Evolutionary conservation across 2,888 invertebrate species (phyloP).

Genomic region (Synergus itoensis): DNA sequence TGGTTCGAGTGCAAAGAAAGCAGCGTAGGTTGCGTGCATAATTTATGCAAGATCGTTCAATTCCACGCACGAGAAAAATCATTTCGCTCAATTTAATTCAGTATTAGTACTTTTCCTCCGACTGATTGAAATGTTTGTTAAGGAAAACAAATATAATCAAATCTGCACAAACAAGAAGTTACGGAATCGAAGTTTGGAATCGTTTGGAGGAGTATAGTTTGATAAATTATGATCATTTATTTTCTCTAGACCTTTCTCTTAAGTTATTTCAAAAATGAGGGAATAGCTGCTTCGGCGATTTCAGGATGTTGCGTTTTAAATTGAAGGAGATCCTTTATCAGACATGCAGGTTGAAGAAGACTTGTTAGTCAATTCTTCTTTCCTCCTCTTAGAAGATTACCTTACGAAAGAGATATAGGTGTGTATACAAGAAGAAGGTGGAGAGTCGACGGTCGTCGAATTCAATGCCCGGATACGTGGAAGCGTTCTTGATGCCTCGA

Average conservation of each 20-base stretch:
- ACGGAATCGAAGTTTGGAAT: no score
- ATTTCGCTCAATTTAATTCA: slow-evolving; percentile 2
- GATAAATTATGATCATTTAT: neutral
- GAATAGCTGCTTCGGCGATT: neutral
- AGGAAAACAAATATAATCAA: neutral
- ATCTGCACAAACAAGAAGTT: no score
- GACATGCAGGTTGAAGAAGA: neutral
- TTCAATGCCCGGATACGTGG: slow-evolving; percentile 74
- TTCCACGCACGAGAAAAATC: neutral
- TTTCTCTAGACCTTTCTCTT: neutral
- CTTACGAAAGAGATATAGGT: slow-evolving; percentile 17
- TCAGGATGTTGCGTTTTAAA: slow-evolving; percentile 6
- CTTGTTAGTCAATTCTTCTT: neutral
- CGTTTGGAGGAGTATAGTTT: neutral
- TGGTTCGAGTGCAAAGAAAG: neutral
- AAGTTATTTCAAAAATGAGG: neutral
- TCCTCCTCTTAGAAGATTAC: neutral
- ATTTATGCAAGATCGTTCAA: neutral
- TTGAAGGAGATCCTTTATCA: neutral
- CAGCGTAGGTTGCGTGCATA: neutral
- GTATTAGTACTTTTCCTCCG: neutral
- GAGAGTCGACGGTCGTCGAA: slow-evolving; percentile 56
- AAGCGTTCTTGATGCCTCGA: slow-evolving; percentile 52
- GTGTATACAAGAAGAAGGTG: slow-evolving; percentile 33
- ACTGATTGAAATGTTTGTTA: neutral